Conservation (phyloP, 2,797 vertebrate genomes). For the Mastacembelus armatus region DNA sequence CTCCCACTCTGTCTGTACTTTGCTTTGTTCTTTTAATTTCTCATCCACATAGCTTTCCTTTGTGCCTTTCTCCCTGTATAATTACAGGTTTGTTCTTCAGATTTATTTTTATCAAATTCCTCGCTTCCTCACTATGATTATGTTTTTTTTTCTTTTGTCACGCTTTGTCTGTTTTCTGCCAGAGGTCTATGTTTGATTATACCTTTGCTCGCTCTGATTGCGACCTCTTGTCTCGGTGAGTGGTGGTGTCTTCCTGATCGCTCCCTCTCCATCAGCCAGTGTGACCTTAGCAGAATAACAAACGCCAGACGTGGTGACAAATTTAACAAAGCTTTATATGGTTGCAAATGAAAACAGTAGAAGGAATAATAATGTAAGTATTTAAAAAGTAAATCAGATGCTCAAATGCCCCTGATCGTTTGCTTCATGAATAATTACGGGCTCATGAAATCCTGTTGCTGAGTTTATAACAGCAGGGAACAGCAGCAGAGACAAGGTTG, state of each 20-base stretch:
- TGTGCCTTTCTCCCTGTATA: constrained; percentile 34
- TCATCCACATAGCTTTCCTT: constrained; percentile 21
- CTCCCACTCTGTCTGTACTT: constrained; percentile 34
- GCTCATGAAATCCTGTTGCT: not conserved
- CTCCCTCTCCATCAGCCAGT: constrained; percentile 31
- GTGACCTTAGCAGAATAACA: constrained; percentile 70
- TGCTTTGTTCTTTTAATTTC: constrained; percentile 12
- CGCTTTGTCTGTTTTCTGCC: constrained; percentile 47
- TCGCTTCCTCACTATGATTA: constrained; percentile 30
- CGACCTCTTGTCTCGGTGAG: constrained; percentile 58
- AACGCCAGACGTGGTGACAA: constrained; percentile 23
- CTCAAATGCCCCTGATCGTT: not conserved
- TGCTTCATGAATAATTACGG: not conserved
- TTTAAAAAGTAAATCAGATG: not conserved
- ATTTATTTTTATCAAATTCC: constrained; percentile 50
- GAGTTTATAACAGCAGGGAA: too few species aligned
- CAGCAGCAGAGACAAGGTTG: too few species aligned
- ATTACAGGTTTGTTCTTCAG: constrained; percentile 50
- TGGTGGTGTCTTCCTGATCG: constrained; percentile 48
- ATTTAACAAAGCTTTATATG: constrained; percentile 27
- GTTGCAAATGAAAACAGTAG: constrained; percentile 16
- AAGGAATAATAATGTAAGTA: constrained; percentile 7
- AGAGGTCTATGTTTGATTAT: constrained; percentile 59
- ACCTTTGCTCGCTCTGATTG: constrained; percentile 62
- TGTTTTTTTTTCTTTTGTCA: constrained; percentile 35